Evolutionary conservation across 1,140 invertebrate genomes (phyloP).

Genomic region (Brachionus plicatilis): DNA sequence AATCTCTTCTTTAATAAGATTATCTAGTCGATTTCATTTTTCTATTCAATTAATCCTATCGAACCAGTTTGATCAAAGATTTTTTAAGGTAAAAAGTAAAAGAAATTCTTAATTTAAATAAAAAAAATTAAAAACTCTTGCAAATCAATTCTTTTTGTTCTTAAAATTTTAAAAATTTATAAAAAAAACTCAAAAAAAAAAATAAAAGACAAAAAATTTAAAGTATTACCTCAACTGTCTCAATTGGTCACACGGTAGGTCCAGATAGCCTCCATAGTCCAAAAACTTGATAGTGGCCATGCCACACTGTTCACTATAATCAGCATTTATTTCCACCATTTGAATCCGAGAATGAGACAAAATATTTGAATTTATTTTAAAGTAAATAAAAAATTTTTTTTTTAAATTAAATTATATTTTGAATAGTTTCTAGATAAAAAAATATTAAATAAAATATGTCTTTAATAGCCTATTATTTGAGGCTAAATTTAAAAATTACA

Average conservation of each 20-base stretch:
- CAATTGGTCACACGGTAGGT: slow-evolving; percentile 67
- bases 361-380: no score
- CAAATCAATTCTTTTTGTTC: no score
- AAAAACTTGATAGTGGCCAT: slow-evolving; percentile 68
- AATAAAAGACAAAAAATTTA: not conserved
- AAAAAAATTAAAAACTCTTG: no score
- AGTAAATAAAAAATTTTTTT: no score
- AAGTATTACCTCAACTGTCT: slow-evolving; percentile 67
- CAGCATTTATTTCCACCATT: not conserved
- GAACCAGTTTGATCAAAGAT: no score
- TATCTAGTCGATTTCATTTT: no score
- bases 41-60: no score
- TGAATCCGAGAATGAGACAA: slow-evolving; percentile 48
- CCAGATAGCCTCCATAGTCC: slow-evolving; percentile 85
- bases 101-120: no score
- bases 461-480: not conserved
- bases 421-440: not conserved
- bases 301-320: slow-evolving; percentile 60
- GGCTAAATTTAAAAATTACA: not conserved
- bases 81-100: no score
- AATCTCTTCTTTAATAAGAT: no score
- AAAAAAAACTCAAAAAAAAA: no score
- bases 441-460: not conserved
- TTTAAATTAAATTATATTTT: not conserved
- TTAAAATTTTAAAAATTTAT: no score